These are phyloP conservation scores for Oncorhynchus kisutch DNA, from an alignment of 2,113 vertebrate genomes.

Conservation along the genomic window DNA sequence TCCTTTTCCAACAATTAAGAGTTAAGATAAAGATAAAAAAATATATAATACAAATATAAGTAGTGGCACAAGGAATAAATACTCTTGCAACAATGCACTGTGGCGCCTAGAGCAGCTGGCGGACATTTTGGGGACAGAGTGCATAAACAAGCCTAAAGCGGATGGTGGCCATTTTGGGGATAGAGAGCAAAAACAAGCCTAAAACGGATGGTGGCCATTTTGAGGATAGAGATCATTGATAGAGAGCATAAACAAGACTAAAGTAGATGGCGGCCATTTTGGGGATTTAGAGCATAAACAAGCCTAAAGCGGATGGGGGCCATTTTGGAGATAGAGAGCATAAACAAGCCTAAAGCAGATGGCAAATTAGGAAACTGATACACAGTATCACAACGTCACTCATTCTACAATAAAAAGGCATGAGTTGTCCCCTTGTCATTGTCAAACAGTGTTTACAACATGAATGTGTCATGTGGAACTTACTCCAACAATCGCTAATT, in stretches of 20 bases:
- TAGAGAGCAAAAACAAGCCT: too few species aligned
- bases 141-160: neutral
- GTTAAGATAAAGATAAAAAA: too few species aligned
- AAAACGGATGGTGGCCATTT: conserved; percentile 6
- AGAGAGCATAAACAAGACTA: neutral
- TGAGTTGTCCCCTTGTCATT: conserved; percentile 15
- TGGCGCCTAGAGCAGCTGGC: neutral
- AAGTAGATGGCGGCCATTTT: conserved; percentile 13
- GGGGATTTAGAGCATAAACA: neutral
- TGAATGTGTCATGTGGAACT: conserved; percentile 1
- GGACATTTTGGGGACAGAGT: conserved; percentile 22
- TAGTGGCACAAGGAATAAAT: too few species aligned
- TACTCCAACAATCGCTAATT: conserved; percentile 47
- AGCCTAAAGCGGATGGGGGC: neutral
- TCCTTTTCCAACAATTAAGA: too few species aligned
- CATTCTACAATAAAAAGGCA: neutral
- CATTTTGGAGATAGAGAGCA: conserved; percentile 16
- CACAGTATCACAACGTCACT: neutral
- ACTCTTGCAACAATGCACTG: too few species aligned
- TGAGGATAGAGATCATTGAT: neutral
- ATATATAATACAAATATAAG: too few species aligned
- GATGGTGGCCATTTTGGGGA: neutral
- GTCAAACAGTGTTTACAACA: conserved; percentile 30
- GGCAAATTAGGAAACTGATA: neutral
- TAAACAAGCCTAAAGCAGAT: neutral